Evolutionary conservation across 2,888 invertebrate genomes (phyloP), one percentile per base, ranked within the genome.

Genomic region (Operophtera brumata): DNA sequence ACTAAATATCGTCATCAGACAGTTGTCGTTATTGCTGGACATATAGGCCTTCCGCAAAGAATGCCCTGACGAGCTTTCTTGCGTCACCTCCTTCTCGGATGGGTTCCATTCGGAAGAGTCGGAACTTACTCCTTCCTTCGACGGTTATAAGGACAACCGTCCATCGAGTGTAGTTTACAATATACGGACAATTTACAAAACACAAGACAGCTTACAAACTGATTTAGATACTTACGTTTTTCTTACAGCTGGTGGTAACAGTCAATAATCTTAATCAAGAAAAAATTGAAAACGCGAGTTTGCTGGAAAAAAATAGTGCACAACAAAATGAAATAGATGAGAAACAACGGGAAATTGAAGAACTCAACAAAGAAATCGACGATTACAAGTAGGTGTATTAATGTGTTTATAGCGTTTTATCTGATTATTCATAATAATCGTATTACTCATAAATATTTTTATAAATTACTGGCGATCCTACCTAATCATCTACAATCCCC

Each of bases 191-290:
- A 26, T 2, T 26, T 26, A 26, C 8, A 26, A 8, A 11, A 12
- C 12, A 6, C 1, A n/a, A n/a, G n/a, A n/a, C n/a, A n/a, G n/a
- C n/a, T 20, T 20, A 3, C 2, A 20, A 20, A 20, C 20, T 20
- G 20, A 20, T n/a, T n/a, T n/a, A n/a, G n/a, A 20, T 20, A 20
- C 2, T 20, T 20, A 20, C 4, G 20, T 20, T 34, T 55, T 45
- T 41, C 10, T 78, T 77, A 20, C 66, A 88, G 86, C 71, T 87
- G 20, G 75, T 84, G 2, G 43, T 71, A 41, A 77, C 82, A 32
- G 82, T 85, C 0, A 84, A 77, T 50, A 81, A 63, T 65, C 66
- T 77, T 6, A 84, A 81, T 43, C 77, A 81, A 56, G 85, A 82
- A 58, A 85, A 82, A 57, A 65, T 62, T 0, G 84, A 85, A 3